Conservation (phyloP, 2,113 vertebrate species). For the Pteronura brasiliensis region DNA sequence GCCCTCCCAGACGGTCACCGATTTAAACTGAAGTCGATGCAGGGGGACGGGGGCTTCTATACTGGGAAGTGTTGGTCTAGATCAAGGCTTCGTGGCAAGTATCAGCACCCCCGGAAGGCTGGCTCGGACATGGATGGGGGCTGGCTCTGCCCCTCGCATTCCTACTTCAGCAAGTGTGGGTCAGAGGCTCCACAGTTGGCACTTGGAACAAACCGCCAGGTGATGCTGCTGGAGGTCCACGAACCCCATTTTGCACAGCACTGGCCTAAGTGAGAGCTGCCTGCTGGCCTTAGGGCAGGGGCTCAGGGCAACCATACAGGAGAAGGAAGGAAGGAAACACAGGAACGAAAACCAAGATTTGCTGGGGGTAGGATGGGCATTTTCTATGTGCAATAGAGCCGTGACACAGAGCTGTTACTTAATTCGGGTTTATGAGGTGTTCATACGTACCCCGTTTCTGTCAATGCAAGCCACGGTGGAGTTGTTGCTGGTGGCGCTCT, state of each 20-base stretch:
- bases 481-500: slow-evolving; percentile 86
- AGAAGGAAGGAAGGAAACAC: not conserved
- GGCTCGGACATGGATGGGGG: fast-evolving
- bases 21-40: too few species aligned
- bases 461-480: slow-evolving; percentile 82
- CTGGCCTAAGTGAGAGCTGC: not conserved
- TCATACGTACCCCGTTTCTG: slow-evolving; percentile 85
- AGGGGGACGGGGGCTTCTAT: not conserved
- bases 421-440: not conserved
- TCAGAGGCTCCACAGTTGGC: fast-evolving
- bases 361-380: not conserved
- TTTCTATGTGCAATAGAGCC: fast-evolving
- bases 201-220: not conserved
- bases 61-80: fast-evolving
- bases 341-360: not conserved
- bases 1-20: fast-evolving
- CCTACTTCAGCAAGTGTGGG: not conserved
- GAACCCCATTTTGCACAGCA: fast-evolving
- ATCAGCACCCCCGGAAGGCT: fast-evolving
- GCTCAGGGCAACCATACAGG: not conserved
- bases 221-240: too few species aligned
- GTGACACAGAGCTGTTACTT: fast-evolving
- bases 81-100: fast-evolving
- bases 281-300: fast-evolving
- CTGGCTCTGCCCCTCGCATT: not conserved